phyloP scores from a whole-genome alignment of 1,140 invertebrate species.

The Leptinotarsa texana region DNA sequence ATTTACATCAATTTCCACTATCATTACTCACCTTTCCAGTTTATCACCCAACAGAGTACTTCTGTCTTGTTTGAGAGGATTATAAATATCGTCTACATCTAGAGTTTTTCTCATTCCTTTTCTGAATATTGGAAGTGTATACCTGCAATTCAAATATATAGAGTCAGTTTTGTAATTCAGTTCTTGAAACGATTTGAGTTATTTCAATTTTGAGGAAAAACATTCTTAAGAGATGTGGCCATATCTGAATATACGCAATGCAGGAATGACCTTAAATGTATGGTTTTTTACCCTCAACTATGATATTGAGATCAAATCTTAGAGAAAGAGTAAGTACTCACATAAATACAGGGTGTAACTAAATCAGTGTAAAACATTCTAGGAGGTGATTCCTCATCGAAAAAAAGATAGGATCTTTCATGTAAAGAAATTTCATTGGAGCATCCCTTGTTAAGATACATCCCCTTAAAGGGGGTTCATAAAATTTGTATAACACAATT shows the following conservation, averaged over 20 bases:
- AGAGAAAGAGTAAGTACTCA: no score
- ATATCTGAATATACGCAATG: background rate
- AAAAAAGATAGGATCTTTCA: no score
- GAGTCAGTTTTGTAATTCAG: background rate
- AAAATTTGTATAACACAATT: no score
- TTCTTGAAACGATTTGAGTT: background rate
- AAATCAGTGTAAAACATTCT: no score
- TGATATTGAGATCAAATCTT: no score
- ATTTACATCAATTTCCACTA: background rate
- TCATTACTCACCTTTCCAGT: conserved; percentile 60
- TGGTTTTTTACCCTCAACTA: no score
- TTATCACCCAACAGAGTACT: conserved; percentile 58
- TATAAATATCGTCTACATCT: conserved; percentile 62
- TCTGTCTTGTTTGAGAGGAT: conserved; percentile 59
- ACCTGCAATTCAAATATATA: conserved; percentile 54
- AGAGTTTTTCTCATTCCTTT: conserved; percentile 62
- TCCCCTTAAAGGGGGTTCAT: no score
- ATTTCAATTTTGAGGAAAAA: background rate
- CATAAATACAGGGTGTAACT: no score
- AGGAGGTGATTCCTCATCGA: no score
- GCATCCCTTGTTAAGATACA: no score
- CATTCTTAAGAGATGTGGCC: background rate
- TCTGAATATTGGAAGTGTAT: conserved; percentile 61
- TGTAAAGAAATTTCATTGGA: no score
- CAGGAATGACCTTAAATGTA: background rate